Evolutionary conservation across 2,797 vertebrate genomes (phyloP).

Genomic region (Columba guinea): DNA sequence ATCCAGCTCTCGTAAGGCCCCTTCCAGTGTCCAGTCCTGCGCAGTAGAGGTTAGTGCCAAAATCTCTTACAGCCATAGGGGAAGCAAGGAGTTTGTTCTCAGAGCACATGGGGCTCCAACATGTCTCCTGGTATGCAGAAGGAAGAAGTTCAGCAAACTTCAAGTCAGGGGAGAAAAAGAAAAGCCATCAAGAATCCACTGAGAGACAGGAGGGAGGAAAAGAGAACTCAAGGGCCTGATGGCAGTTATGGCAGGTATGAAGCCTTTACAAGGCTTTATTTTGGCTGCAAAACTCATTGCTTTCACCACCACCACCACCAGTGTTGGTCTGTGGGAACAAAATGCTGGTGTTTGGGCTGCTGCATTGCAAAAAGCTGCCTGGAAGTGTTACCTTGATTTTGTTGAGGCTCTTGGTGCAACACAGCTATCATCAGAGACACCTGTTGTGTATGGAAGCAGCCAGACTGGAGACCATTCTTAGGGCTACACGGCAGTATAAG

Average conservation of each 20-base stretch:
- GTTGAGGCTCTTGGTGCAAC: not conserved
- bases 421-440: not conserved
- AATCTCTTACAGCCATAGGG: not conserved
- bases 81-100: not conserved
- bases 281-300: not conserved
- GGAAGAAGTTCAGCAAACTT: not conserved
- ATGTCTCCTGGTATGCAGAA: not conserved
- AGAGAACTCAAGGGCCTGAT: not conserved
- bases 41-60: not conserved
- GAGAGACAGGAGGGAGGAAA: not conserved
- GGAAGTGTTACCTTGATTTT: not conserved
- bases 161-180: too few species aligned
- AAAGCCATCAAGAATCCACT: not conserved
- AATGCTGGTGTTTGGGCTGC: not conserved
- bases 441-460: not conserved
- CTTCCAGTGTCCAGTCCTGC: not conserved
- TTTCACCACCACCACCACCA: not conserved
- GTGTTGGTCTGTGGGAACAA: not conserved
- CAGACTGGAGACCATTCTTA: not conserved
- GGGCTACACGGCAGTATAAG: not conserved
- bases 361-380: not conserved
- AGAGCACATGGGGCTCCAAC: not conserved
- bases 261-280: not conserved
- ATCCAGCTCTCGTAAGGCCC: rapidly evolving
- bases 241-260: not conserved